Evolutionary conservation across 1,140 invertebrate genomes (phyloP).

Genomic region (Eriocheir sinensis): DNA sequence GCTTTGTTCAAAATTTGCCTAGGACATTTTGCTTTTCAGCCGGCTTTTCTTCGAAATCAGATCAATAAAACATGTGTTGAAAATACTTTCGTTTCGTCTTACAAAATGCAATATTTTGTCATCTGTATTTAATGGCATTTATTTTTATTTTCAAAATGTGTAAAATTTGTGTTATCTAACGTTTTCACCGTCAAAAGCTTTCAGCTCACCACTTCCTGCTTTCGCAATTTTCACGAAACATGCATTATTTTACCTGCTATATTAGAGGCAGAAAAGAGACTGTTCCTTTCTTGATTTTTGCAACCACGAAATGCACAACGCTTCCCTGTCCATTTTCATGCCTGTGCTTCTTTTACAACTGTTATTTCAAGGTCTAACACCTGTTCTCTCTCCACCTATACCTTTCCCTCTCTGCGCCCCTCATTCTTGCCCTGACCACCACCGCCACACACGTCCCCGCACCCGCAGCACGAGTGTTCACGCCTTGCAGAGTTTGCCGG

Average conservation of each 20-base stretch:
- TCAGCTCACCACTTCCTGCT: neutral
- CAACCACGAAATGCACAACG: neutral
- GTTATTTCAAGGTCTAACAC: neutral
- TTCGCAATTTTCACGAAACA: neutral
- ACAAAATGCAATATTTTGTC: neutral
- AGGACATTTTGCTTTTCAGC: too few relatives aligned
- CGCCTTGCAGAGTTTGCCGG: neutral
- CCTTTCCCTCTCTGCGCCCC: neutral
- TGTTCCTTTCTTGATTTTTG: too few relatives aligned
- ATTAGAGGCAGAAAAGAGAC: too few relatives aligned
- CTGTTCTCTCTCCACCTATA: neutral
- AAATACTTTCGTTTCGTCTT: too few relatives aligned
- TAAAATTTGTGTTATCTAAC: neutral
- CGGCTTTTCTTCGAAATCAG: too few relatives aligned
- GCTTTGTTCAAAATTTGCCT: too few relatives aligned
- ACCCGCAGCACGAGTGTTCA: neutral
- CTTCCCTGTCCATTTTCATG: neutral
- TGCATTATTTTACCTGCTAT: too few relatives aligned
- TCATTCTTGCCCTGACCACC: neutral
- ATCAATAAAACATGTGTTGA: too few relatives aligned
- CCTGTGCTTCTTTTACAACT: neutral
- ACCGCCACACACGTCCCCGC: neutral
- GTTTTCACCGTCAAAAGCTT: neutral
- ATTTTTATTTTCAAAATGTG: too few relatives aligned
- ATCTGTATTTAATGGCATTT: neutral